phyloP scores from a whole-genome alignment of 2,113 vertebrate genomes.

The Pimephales promelas region DNA sequence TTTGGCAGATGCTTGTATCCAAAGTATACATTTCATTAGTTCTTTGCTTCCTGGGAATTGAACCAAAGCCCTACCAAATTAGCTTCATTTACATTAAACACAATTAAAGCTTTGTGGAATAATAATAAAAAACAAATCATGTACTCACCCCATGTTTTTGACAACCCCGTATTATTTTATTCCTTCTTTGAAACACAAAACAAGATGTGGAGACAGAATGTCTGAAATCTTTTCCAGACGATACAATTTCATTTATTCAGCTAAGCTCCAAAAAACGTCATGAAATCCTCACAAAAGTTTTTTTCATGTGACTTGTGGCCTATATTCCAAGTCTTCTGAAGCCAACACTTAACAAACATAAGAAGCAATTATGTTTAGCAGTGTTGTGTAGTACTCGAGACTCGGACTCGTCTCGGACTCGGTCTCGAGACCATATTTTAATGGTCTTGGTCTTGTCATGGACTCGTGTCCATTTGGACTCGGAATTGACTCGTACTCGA shows the following conservation, averaged over 20 bases:
- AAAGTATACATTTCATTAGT: not conserved
- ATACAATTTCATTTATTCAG: not conserved
- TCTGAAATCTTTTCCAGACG: not conserved
- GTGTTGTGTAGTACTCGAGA: too few species aligned
- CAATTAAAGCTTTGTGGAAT: too few species aligned
- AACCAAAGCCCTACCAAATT: not conserved
- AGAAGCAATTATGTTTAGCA: not conserved
- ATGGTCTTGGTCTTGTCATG: too few species aligned
- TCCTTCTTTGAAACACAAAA: not conserved
- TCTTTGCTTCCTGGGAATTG: not conserved
- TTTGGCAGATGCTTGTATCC: not conserved
- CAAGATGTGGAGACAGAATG: not conserved
- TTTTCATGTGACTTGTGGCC: not conserved
- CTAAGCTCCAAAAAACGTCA: not conserved
- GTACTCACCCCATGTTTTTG: not conserved
- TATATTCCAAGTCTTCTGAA: not conserved
- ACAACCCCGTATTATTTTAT: not conserved
- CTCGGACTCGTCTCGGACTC: too few species aligned
- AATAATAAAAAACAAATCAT: not conserved
- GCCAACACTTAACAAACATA: too few species aligned
- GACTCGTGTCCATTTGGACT: too few species aligned
- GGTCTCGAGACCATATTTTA: too few species aligned
- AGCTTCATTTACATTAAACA: not conserved
- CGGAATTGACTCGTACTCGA: too few species aligned
- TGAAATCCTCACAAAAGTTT: not conserved